Conservation (phyloP, 2,888 invertebrate genomes). For the Amiota communis region DNA sequence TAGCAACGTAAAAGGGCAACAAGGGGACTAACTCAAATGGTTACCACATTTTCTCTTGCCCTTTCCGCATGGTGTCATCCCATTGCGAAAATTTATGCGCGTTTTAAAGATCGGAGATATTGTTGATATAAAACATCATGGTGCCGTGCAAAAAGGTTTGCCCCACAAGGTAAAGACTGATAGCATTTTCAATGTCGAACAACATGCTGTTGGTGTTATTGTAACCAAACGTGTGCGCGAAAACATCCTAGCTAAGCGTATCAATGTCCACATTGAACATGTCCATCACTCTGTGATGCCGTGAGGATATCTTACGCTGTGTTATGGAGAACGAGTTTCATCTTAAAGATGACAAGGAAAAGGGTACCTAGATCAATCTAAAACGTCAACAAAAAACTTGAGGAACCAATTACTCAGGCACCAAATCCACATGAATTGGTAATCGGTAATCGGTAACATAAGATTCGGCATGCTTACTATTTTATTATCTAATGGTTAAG, state of each 20-base stretch:
- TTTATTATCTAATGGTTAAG: too few species aligned
- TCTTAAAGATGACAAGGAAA: constrained; percentile 88
- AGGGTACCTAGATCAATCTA: constrained; percentile 80
- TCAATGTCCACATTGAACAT: constrained; percentile 98
- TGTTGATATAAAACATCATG: constrained; percentile 99
- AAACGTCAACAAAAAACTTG: constrained; percentile 88
- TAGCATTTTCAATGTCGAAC: constrained; percentile 97
- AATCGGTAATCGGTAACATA: too few species aligned
- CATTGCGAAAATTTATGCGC: constrained; percentile 97
- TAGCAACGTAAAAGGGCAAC: constrained; percentile 62
- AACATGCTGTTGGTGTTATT: constrained; percentile 97
- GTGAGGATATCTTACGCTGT: constrained; percentile 94
- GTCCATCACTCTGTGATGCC: constrained; percentile 97
- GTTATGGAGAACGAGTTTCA: constrained; percentile 93
- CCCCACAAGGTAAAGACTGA: constrained; percentile 99
- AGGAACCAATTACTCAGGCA: constrained; percentile 85
- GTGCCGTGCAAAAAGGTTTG: constrained; percentile 99
- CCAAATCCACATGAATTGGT: constrained; percentile 99
- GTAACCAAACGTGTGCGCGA: constrained; percentile 98
- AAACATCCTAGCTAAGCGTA: constrained; percentile 94
- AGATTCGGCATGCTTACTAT: too few species aligned
- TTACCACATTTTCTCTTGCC: constrained; percentile 97
- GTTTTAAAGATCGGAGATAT: constrained; percentile 99
- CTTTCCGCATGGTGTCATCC: constrained; percentile 96
- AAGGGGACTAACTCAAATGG: constrained; percentile 99